Evolutionary conservation across 2,888 invertebrate genomes (phyloP).

Genomic region (Agrilus cyanescens): DNA sequence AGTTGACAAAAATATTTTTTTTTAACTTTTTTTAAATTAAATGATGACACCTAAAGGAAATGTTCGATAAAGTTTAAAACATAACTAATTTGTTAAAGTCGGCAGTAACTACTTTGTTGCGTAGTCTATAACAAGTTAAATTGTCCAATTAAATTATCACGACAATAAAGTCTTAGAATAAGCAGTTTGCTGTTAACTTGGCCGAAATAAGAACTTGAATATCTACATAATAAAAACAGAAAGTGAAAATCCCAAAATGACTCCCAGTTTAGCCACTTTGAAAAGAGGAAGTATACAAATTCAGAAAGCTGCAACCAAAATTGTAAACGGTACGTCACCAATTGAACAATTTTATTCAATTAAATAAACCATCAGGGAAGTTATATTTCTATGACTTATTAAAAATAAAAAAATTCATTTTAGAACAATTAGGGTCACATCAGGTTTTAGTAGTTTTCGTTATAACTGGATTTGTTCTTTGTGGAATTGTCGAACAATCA

Average conservation of each 20-base stretch:
- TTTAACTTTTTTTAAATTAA: too few relatives aligned
- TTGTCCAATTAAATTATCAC: slow-evolving; percentile 13
- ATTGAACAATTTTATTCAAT: not conserved
- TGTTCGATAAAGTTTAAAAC: too few relatives aligned
- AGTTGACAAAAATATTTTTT: too few relatives aligned
- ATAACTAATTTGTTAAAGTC: too few relatives aligned
- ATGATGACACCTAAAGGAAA: too few relatives aligned
- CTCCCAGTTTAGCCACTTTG: slow-evolving; percentile 24
- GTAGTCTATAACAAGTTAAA: slow-evolving; percentile 1
- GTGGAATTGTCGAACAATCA: slow-evolving; percentile 44
- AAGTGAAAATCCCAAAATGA: slow-evolving; percentile 10
- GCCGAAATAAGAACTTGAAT: not conserved
- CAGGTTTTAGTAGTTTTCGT: slow-evolving; percentile 41
- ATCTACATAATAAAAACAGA: too few relatives aligned
- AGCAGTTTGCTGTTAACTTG: slow-evolving; percentile 4
- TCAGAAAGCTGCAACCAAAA: slow-evolving; percentile 38
- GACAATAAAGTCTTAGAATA: slow-evolving; percentile 9
- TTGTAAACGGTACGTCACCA: slow-evolving; percentile 41
- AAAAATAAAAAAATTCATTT: too few relatives aligned
- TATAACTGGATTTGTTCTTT: slow-evolving; percentile 42
- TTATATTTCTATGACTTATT: not conserved
- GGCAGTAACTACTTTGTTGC: not conserved
- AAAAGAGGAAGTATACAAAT: slow-evolving; percentile 42
- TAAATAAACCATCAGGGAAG: not conserved
- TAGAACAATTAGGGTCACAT: slow-evolving; percentile 37